Evolutionary conservation across 2,797 vertebrate species (phyloP), one percentile per base, ranked within the genome.

Genomic region (Limnodromus scolopaceus): DNA sequence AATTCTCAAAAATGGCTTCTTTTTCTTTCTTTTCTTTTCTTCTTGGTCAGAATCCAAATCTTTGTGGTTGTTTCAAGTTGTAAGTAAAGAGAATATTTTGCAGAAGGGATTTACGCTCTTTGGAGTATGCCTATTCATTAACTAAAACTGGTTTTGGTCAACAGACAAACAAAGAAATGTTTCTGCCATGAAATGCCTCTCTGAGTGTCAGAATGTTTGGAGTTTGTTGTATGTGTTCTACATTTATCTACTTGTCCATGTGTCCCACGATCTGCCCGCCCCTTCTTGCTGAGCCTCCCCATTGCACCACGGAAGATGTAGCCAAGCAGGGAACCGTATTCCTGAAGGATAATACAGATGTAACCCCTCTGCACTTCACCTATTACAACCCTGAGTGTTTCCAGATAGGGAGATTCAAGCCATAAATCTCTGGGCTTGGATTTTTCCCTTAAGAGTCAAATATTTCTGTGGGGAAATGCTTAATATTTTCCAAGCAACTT

Each of bases 381-480:
- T 77, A 43, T 90, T 43, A n/a, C 48, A 70, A 23, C 34, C 39
- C 46, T 94, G 79, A 95, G 60, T 74, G 72, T 76, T 96, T 93
- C 83, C 92, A 92, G 92, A 90, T 30, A 84, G 69, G 17, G 55
- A 17, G 39, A 84, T 77, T 84, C 69, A 64, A 78, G 28, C 24
- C 41, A 66, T 93, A 90, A 94, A 92, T 93, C 82, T 88, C 65
- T 36, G 65, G 72, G 45, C 65, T 86, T 76, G 51, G 64, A 74
- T 90, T 69, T 94, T 93, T 88, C 60, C 51, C 16, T 65, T 77
- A 80, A 41, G 24, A 58, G 39, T 53, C 79, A 86, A 68, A 53
- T 77, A 92, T 81, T 90, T 95, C 77, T 85, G 55, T 10, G 6
- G 57, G 72, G 72, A 90, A 84, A 92, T 63, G 46, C 86, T 88